phyloP scores from a whole-genome alignment of 2,888 invertebrate species.

The Thera obeliscata region DNA sequence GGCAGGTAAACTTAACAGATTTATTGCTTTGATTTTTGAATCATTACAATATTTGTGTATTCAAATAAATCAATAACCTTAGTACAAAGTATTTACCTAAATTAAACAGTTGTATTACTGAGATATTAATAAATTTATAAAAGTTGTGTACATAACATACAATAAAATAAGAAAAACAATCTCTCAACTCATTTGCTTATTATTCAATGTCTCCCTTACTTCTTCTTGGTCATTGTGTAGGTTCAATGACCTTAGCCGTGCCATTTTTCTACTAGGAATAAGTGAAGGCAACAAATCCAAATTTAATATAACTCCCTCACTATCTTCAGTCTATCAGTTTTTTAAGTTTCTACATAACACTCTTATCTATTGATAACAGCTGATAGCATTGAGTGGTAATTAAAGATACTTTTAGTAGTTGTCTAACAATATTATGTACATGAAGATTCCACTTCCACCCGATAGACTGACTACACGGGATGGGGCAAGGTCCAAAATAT shows the following conservation, averaged over 20 bases:
- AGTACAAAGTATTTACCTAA: too few species aligned
- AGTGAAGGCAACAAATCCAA: neutral
- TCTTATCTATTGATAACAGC: slow-evolving; percentile 17
- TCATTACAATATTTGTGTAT: neutral
- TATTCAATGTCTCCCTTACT: too few species aligned
- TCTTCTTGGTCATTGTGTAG: too few species aligned
- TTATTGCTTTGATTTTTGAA: neutral
- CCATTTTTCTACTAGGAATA: too few species aligned
- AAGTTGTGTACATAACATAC: too few species aligned
- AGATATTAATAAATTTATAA: too few species aligned
- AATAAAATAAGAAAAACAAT: too few species aligned
- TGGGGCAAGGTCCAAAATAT: too few species aligned
- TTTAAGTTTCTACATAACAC: slow-evolving; percentile 3
- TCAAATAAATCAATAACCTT: neutral
- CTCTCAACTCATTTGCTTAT: too few species aligned
- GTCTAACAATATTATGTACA: slow-evolving; percentile 4
- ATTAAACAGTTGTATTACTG: too few species aligned
- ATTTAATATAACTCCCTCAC: neutral
- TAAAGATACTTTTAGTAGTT: slow-evolving; percentile 1
- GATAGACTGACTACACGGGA: neutral
- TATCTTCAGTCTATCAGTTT: neutral
- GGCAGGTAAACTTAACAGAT: slow-evolving; percentile 57
- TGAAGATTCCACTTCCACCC: neutral
- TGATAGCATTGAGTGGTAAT: slow-evolving; percentile 22
- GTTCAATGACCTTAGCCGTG: too few species aligned